These are phyloP conservation scores for Vireo altiloquus DNA, from an alignment of 2,113 vertebrate genomes.

Conservation along the genomic window DNA sequence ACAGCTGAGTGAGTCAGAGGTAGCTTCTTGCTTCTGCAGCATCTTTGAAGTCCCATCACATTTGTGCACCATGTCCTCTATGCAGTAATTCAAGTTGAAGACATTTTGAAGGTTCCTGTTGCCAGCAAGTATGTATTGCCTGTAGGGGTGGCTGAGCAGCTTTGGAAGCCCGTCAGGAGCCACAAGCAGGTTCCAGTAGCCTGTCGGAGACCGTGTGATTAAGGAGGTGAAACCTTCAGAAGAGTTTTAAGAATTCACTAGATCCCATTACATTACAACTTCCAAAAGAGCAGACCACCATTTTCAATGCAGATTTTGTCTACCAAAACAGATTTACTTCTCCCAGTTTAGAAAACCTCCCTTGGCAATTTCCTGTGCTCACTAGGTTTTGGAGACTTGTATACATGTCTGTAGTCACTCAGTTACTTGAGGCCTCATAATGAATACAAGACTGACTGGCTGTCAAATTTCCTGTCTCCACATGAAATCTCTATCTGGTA, in stretches of 20 bases:
- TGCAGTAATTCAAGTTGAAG: not conserved
- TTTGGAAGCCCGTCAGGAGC: not conserved
- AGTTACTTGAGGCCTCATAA: not conserved
- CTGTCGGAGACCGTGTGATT: not conserved
- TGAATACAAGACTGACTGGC: not conserved
- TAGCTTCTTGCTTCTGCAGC: not conserved
- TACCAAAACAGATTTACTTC: not conserved
- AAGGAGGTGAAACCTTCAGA: not conserved
- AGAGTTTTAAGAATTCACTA: not conserved
- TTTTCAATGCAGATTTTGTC: conserved; percentile 28
- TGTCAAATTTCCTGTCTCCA: conserved; percentile 57
- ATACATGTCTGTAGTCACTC: not conserved
- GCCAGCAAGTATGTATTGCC: not conserved
- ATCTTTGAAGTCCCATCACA: not conserved
- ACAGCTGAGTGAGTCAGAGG: not conserved
- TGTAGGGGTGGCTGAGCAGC: not conserved
- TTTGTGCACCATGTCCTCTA: accelerated
- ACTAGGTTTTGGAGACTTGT: conserved; percentile 15
- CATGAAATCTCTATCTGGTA: conserved; percentile 41
- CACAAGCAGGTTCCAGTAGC: not conserved
- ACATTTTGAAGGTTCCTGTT: not conserved
- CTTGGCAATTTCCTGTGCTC: conserved; percentile 52
- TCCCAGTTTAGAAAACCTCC: conserved; percentile 16
- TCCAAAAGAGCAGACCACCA: not conserved
- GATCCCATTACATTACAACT: not conserved